Base-by-base conservation (phyloP, 2,888 invertebrate species). In the Trilocha varians region DNA sequence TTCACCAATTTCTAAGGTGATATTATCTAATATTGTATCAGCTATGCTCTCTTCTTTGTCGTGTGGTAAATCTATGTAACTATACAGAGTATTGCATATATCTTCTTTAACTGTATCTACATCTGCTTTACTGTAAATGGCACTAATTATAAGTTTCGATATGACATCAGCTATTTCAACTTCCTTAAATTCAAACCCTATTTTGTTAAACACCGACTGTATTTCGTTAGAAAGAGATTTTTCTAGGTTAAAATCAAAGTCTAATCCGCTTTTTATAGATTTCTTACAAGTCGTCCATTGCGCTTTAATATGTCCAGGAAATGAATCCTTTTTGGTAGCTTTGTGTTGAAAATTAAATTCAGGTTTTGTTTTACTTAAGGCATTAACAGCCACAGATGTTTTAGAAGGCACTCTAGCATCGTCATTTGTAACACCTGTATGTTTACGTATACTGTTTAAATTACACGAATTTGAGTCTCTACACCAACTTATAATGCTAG, bases 101-200 rank as follows among this genome's bases (percentile, higher is more conserved):
- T 39, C 39, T 16, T 16, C 32, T 34, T 39, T 33, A 8, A 33
- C 39, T 13, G 33, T 16, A 33, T 39, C 16, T 13, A 39, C 33
- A 13, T 39, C 16, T 3, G 25, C 25, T 11, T 25, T 25, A 25
- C 25, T 2, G 11, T 6, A 25, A 2, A 25, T 25, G 11, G 25
- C 25, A 25, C 4, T 25, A 11, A 25, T 4, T 9, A 25, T 25
- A 25, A 25, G 25, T 25, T 25, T 25, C 4, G 25, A 25, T 9
- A 25, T 25, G 25, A 25, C 25, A 11, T 25, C 25, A 11, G 25
- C 25, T 25, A 25, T 25, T 25, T 25, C 25, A 25, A 25, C 25
- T 25, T 25, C 4, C 6, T 6, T 6, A 9, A 25, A 25, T 25
- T 25, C 8, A 25, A 25, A 25, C 6, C 25, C 25, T 9, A 25